A percentile compares a stretch with the other conserved stretches of the same genome.
Conservation (phyloP, 2,113 vertebrate genomes). For the Apteryx mantelli region DNA sequence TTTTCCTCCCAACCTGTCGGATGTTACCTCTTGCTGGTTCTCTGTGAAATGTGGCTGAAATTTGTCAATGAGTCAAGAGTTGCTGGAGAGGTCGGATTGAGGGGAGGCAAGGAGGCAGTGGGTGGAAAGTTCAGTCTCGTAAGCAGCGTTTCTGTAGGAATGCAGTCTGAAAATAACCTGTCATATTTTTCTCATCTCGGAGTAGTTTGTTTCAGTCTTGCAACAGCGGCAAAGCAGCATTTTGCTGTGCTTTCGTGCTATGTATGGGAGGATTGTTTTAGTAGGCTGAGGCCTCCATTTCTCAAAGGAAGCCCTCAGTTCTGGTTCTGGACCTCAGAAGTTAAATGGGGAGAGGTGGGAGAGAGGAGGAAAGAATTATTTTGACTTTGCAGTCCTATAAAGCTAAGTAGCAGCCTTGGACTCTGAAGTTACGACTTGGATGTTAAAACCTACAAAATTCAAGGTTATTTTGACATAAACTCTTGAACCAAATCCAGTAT, state of each 20-base stretch:
- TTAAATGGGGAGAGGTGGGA: not conserved
- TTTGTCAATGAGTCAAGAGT: not conserved
- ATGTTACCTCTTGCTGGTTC: not conserved
- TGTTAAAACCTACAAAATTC: not conserved
- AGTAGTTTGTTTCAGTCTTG: not conserved
- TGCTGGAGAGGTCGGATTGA: not conserved
- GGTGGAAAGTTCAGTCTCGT: conserved; percentile 9
- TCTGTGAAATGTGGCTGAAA: not conserved
- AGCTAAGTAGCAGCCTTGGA: not conserved
- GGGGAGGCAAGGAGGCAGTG: not conserved
- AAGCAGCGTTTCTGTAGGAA: not conserved
- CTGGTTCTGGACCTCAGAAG: not conserved
- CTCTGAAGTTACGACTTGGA: not conserved
- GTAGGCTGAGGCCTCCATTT: not conserved
- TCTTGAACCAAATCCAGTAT: not conserved
- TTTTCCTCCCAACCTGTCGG: not conserved
- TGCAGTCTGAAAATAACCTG: not conserved
- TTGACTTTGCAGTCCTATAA: not conserved
- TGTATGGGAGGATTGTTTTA: not conserved
- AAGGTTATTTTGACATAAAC: not conserved
- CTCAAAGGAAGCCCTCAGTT: not conserved
- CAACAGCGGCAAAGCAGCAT: not conserved
- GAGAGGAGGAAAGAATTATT: not conserved
- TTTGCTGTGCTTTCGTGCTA: not conserved
- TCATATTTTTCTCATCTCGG: not conserved